phyloP scores from a whole-genome alignment of 1,140 invertebrate genomes.

The Drosophila arizonae region DNA sequence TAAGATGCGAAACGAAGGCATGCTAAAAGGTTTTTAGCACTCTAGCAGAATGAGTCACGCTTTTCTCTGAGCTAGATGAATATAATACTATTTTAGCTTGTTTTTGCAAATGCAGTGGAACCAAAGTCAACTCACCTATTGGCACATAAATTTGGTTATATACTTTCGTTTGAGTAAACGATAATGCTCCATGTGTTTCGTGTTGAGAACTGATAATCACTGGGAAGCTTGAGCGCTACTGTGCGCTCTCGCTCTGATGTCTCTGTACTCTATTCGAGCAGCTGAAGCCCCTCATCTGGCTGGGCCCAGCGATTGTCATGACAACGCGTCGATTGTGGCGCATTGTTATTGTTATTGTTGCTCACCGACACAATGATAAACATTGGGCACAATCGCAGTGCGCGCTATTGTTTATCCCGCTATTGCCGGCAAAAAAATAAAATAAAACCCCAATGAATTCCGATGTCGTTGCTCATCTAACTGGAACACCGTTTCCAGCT shows the following conservation, averaged over 20 bases:
- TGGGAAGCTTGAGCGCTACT: slow-evolving; percentile 42
- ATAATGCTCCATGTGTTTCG: not conserved
- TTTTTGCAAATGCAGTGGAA: too few species aligned
- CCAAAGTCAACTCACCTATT: too few species aligned
- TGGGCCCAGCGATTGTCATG: slow-evolving; percentile 53
- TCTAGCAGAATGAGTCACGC: not conserved
- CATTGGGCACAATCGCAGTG: slow-evolving; percentile 42
- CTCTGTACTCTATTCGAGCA: not conserved
- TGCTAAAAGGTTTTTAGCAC: slow-evolving; percentile 12
- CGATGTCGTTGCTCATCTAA: slow-evolving; percentile 68
- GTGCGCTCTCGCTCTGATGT: slow-evolving; percentile 10
- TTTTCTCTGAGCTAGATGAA: not conserved
- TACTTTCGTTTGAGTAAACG: not conserved
- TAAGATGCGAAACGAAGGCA: slow-evolving; percentile 14
- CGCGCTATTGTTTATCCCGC: slow-evolving; percentile 54
- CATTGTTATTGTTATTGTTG: slow-evolving; percentile 35
- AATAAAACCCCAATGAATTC: slow-evolving; percentile 31
- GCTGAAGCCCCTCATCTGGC: slow-evolving; percentile 16
- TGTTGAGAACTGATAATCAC: slow-evolving; percentile 53
- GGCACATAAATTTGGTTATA: not conserved
- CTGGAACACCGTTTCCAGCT: slow-evolving; percentile 57
- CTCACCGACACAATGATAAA: slow-evolving; percentile 53
- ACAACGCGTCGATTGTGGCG: slow-evolving; percentile 40
- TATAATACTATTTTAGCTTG: too few species aligned
- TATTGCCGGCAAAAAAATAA: slow-evolving; percentile 18